Evolutionary conservation across 2,888 invertebrate species (phyloP).

Genomic region (Macropis europaea): DNA sequence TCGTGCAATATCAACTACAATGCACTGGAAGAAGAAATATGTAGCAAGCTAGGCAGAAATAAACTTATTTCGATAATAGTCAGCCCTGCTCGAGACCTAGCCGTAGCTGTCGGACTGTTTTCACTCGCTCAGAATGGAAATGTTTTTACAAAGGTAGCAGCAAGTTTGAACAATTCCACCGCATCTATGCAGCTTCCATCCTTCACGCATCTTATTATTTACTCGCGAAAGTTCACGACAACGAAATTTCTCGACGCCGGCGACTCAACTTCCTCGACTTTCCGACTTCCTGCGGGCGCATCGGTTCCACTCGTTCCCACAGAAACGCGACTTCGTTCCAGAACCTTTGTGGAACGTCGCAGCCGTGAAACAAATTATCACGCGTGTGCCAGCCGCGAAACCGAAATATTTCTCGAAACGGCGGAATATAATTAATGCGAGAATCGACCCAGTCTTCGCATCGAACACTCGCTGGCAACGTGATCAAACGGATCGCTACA

Average conservation of each 20-base stretch:
- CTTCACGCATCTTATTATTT: slow-evolving; percentile 20
- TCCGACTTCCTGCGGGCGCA: slow-evolving; percentile 15
- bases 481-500: too few species aligned
- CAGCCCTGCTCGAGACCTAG: too few species aligned
- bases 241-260: not conserved
- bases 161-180: too few species aligned
- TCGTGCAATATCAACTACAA: too few species aligned
- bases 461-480: not conserved
- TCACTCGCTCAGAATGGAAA: too few species aligned
- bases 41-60: too few species aligned
- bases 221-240: slow-evolving; percentile 1
- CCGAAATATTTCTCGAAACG: slow-evolving; percentile 43
- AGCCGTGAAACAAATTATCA: slow-evolving; percentile 35
- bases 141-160: too few species aligned
- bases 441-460: slow-evolving; percentile 14
- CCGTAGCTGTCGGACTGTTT: too few species aligned
- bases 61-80: too few species aligned
- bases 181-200: not conserved
- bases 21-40: too few species aligned
- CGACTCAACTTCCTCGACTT: not conserved
- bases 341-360: slow-evolving; percentile 16
- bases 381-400: slow-evolving; percentile 5
- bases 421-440: slow-evolving; percentile 48
- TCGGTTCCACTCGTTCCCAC: slow-evolving; percentile 27
- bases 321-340: slow-evolving; percentile 37